Evolutionary conservation across 2,797 vertebrate genomes (phyloP).

Genomic region (Gouania willdenowi): DNA sequence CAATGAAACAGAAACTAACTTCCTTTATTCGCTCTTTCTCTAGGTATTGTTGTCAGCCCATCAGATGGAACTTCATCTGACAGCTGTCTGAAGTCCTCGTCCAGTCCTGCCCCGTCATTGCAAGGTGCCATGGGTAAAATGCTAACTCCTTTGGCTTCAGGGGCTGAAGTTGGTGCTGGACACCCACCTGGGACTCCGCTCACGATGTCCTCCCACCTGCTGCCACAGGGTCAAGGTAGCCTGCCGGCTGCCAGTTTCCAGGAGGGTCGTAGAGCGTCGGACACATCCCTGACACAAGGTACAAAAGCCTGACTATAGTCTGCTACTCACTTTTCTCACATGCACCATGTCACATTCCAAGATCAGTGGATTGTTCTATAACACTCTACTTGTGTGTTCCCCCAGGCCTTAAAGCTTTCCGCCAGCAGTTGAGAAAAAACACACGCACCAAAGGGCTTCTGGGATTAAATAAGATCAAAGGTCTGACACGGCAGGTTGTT

Average conservation of each 20-base stretch:
- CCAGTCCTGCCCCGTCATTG: conserved; percentile 65
- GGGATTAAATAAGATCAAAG: conserved; percentile 95
- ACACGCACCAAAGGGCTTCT: conserved; percentile 89
- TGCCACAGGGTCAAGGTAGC: conserved; percentile 81
- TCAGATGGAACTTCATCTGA: conserved; percentile 90
- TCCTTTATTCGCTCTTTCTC: too few species aligned
- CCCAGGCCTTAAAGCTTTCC: conserved; percentile 92
- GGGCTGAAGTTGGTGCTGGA: conserved; percentile 62
- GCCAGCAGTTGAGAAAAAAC: conserved; percentile 92
- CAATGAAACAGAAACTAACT: background rate
- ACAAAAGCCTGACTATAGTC: conserved; percentile 9
- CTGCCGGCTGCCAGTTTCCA: conserved; percentile 84
- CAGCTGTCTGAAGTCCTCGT: conserved; percentile 88
- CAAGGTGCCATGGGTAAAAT: conserved; percentile 67
- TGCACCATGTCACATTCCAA: conserved; percentile 3
- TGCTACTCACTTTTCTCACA: background rate
- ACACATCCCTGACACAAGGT: conserved; percentile 97
- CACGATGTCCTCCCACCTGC: conserved; percentile 82
- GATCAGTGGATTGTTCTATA: conserved; percentile 34
- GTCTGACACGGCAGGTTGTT: conserved; percentile 85
- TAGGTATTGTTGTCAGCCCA: conserved; percentile 86
- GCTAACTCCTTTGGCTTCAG: conserved; percentile 70
- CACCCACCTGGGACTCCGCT: conserved; percentile 72
- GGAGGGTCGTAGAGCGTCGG: conserved; percentile 91
- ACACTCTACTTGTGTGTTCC: conserved; percentile 27